A percentile compares a stretch with the other conserved stretches of the same genome.
Evolutionary conservation across 2,888 invertebrate genomes (phyloP).

Genomic region (Desoria tigrina): DNA sequence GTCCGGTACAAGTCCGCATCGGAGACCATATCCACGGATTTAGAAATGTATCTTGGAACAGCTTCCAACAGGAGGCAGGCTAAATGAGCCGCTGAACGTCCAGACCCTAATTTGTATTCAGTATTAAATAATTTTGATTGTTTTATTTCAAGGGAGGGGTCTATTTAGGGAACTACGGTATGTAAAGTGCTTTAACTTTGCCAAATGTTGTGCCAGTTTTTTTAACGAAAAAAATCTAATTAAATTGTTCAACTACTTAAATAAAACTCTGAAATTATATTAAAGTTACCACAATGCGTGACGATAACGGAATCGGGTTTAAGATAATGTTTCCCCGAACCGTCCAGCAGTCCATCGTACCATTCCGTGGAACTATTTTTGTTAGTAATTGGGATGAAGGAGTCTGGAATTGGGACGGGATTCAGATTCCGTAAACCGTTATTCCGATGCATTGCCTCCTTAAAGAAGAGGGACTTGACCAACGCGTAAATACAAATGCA

Average conservation of each 20-base stretch:
- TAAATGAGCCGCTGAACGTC: slow-evolving; percentile 13
- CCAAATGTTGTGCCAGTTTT: too few species aligned
- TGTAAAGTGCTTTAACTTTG: too few species aligned
- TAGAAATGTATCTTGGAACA: slow-evolving; percentile 42
- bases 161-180: too few species aligned
- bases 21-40: slow-evolving; percentile 24
- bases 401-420: slow-evolving; percentile 22
- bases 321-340: slow-evolving; percentile 23
- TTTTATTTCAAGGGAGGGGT: too few species aligned
- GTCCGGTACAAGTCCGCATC: slow-evolving; percentile 36
- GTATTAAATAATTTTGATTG: too few species aligned
- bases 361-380: slow-evolving; percentile 23
- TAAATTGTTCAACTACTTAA: too few species aligned
- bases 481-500: slow-evolving; percentile 43
- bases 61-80: slow-evolving; percentile 25
- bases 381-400: neutral
- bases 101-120: slow-evolving; percentile 4
- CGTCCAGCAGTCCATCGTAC: slow-evolving; percentile 44
- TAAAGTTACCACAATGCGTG: slow-evolving; percentile 43
- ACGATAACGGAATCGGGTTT: slow-evolving; percentile 43
- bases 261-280: too few species aligned
- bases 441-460: slow-evolving; percentile 39
- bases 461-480: slow-evolving; percentile 42
- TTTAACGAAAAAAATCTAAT: too few species aligned
- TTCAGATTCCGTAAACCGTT: slow-evolving; percentile 27